These are phyloP conservation scores for Mimas tiliae DNA, from an alignment of 2,888 invertebrate genomes.

Conservation along the genomic window DNA sequence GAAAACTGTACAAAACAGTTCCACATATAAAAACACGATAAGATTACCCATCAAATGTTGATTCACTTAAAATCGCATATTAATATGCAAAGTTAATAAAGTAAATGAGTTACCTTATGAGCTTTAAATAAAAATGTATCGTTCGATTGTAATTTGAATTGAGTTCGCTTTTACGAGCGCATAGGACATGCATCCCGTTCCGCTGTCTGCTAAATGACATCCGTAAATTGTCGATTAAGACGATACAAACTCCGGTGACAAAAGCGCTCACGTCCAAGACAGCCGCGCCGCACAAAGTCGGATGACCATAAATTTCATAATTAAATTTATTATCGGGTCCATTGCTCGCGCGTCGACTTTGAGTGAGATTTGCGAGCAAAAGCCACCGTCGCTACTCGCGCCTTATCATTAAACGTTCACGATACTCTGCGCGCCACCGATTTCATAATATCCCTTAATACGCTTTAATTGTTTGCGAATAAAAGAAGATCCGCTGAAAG, in stretches of 20 bases:
- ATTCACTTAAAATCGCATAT: conserved; percentile 1
- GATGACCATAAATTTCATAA: conserved; percentile 62
- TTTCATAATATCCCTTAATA: conserved; percentile 65
- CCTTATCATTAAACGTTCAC: conserved; percentile 76
- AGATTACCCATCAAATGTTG: background rate
- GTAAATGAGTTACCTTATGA: conserved; percentile 41
- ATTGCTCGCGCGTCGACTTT: conserved; percentile 71
- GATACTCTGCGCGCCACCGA: conserved; percentile 59
- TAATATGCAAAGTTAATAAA: conserved; percentile 35
- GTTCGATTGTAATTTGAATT: conserved; percentile 58
- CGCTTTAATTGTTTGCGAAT: conserved; percentile 72
- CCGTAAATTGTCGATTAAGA: conserved; percentile 75
- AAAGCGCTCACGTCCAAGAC: conserved; percentile 57
- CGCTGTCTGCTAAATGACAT: conserved; percentile 55
- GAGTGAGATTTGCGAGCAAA: conserved; percentile 73
- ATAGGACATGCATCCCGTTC: conserved; percentile 50
- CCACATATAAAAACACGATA: background rate
- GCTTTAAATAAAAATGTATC: conserved; percentile 56
- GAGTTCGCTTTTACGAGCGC: conserved; percentile 56
- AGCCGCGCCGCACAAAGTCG: conserved; percentile 49
- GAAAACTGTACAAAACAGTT: background rate
- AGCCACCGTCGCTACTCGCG: conserved; percentile 65
- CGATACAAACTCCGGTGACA: conserved; percentile 67
- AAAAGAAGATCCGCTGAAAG: conserved; percentile 64
- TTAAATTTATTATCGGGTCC: conserved; percentile 77